These are phyloP conservation scores for Linnaemya vulpina DNA, from an alignment of 2,888 invertebrate species.

Conservation along the genomic window DNA sequence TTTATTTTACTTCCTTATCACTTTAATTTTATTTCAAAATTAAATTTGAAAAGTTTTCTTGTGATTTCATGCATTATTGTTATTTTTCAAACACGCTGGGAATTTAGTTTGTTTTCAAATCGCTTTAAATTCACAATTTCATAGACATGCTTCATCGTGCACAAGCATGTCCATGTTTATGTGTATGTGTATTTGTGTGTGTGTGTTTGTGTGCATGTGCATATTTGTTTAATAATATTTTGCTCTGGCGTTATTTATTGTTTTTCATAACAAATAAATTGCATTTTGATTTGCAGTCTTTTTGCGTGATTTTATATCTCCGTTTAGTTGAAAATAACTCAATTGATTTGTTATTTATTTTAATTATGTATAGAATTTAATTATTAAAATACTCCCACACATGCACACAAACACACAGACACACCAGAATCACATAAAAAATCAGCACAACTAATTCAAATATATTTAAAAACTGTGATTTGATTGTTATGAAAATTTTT, in stretches of 20 bases:
- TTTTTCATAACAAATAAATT: conserved; percentile 73
- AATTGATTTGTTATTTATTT: conserved; percentile 73
- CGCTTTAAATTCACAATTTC: too few relatives aligned
- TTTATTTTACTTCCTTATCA: too few relatives aligned
- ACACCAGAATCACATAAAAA: not conserved
- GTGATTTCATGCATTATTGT: too few relatives aligned
- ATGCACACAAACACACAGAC: not conserved
- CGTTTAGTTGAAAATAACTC: conserved; percentile 56
- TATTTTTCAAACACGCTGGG: too few relatives aligned
- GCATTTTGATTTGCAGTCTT: conserved; percentile 73
- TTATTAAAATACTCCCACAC: conserved; percentile 67
- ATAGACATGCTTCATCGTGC: too few relatives aligned
- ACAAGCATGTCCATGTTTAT: not conserved
- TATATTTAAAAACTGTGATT: not conserved
- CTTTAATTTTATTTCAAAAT: too few relatives aligned
- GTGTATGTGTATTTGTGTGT: not conserved
- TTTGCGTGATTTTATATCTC: conserved; percentile 47
- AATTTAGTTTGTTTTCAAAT: too few relatives aligned
- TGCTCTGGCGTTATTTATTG: conserved; percentile 58
- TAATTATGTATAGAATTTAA: conserved; percentile 78
- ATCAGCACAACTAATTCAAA: not conserved
- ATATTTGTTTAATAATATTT: conserved; percentile 16
- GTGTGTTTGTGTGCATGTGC: not conserved
- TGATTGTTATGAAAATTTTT: conserved; percentile 37
- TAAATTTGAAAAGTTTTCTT: too few relatives aligned